Evolutionary conservation across 2,797 vertebrate species (phyloP).

Genomic region (Scyliorhinus canicula): DNA sequence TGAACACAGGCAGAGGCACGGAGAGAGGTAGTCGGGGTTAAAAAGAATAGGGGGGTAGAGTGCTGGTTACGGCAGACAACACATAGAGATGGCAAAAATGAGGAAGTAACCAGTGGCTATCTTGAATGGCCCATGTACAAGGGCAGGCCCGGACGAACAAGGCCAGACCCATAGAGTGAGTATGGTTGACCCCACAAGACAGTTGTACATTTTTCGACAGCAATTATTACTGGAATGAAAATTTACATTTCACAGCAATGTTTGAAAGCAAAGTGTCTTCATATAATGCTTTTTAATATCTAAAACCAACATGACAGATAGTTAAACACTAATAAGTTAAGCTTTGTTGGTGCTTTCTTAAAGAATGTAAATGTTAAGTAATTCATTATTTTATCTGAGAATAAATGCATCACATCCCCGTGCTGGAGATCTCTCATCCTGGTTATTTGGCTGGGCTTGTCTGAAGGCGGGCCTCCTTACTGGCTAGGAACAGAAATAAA

Average conservation of each 20-base stretch:
- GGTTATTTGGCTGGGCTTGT: not conserved
- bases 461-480: not conserved
- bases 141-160: too few species aligned
- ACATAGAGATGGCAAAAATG: too few species aligned
- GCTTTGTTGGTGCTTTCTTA: not conserved
- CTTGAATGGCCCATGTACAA: too few species aligned
- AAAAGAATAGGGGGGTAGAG: too few species aligned
- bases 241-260: not conserved
- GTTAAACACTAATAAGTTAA: not conserved
- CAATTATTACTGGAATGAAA: not conserved
- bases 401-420: not conserved
- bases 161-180: too few species aligned
- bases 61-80: too few species aligned
- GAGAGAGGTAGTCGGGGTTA: too few species aligned
- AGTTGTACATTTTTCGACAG: not conserved
- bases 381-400: not conserved
- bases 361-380: not conserved
- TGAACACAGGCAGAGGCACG: too few species aligned
- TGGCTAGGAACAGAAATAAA: not conserved
- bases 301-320: not conserved
- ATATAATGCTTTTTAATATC: not conserved
- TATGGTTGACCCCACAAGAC: too few species aligned
- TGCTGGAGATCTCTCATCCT: not conserved
- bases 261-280: too few species aligned
- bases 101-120: too few species aligned